Evolutionary conservation across 2,888 invertebrate species (phyloP), one percentile per base, ranked within the genome.

Genomic region (Phlogophora meticulosa): DNA sequence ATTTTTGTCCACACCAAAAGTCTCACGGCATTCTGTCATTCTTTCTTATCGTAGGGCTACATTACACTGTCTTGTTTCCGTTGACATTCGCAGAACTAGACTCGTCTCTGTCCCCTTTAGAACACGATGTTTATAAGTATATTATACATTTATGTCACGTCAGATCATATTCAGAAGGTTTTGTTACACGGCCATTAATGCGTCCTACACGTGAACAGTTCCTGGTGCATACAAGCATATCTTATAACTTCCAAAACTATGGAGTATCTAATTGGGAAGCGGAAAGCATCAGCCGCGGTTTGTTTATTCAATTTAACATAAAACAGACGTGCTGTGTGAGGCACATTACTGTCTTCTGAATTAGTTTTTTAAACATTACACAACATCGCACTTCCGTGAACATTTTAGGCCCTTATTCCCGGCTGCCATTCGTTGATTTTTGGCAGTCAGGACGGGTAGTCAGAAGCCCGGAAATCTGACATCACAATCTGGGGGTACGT

Each of bases 181-280:
- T 5, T 34, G 22, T 51, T 59, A 40, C 49, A 49, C 20, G 20
- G 48, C 42, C 56, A 52, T 73, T 53, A 59, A 24, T 61, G 13
- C 61, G 45, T 49, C 56, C 53, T 64, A 68, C 53, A 40, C 43
- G 42, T 13, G 40, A 49, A 60, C 58, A 61, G 48, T 68, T 69
- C 36, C 51, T 62, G 51, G 22, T 61, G 15, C 63, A 53, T 58
- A 65, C 34, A 71, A 34, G 58, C 66, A 66, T 78, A 72, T 67
- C 73, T 62, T 51, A 32, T 3, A 4, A 28, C 32, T 53, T 45
- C 56, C 40, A 67, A 68, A 78, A 72, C 32, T 36, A 24, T 43
- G 13, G 13, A 58, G n/a, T n/a, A 59, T 62, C 55, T 74, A 78
- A 78, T 76, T 76, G 43, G 48, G 49, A 69, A 58, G 55, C 79